These are phyloP conservation scores for Chrysochloris asiatica DNA, from an alignment of 2,113 vertebrate species.

Conservation along the genomic window DNA sequence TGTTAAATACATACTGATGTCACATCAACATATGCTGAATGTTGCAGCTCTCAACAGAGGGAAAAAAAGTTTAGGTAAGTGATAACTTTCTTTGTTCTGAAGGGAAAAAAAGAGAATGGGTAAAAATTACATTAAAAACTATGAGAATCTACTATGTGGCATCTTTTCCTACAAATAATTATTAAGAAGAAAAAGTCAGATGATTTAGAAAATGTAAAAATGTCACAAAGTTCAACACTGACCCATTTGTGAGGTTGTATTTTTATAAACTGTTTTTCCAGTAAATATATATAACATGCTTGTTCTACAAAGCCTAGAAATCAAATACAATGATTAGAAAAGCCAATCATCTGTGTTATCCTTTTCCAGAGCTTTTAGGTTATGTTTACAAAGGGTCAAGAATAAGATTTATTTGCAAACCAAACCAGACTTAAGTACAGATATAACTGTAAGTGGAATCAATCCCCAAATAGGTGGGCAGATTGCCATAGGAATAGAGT, in stretches of 20 bases:
- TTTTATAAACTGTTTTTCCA: conserved; percentile 25
- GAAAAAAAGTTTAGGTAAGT: no score
- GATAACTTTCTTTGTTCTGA: no score
- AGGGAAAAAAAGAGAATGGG: neutral
- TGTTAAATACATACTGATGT: neutral
- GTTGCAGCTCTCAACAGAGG: neutral
- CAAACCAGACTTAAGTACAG: neutral
- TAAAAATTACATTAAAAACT: neutral
- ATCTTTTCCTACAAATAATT: conserved; percentile 25
- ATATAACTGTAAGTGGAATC: neutral
- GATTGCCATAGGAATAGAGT: neutral
- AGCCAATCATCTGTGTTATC: neutral
- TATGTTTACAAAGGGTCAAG: neutral
- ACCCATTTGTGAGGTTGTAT: neutral
- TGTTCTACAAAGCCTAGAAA: conserved; percentile 5
- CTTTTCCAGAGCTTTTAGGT: neutral
- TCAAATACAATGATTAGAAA: conserved; percentile 13
- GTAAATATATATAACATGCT: neutral
- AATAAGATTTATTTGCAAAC: conserved; percentile 30
- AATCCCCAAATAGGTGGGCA: neutral
- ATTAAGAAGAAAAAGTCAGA: conserved; percentile 26
- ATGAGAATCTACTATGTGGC: neutral
- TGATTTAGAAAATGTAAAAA: conserved; percentile 12
- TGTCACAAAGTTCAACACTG: neutral
- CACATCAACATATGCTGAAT: neutral